These are phyloP conservation scores for Sander lucioperca DNA, from an alignment of 2,113 vertebrate species.

Conservation along the genomic window DNA sequence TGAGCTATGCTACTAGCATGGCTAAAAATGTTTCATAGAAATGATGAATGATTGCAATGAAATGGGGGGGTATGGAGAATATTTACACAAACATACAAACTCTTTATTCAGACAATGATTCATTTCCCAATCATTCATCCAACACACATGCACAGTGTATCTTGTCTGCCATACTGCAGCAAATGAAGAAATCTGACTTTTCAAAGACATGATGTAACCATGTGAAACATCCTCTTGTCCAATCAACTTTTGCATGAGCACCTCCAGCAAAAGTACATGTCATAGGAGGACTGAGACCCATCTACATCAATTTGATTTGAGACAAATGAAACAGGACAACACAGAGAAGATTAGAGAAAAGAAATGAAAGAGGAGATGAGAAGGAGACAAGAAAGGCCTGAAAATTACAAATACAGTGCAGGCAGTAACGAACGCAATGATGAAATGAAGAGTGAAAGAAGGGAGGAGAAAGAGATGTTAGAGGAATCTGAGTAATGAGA, in stretches of 20 bases:
- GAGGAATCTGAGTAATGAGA: conserved; percentile 28
- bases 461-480: not conserved
- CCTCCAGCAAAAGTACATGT: conserved; percentile 21
- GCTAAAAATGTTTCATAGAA: too few species aligned
- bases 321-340: conserved; percentile 28
- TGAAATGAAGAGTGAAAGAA: conserved; percentile 31
- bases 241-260: conserved; percentile 22
- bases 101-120: not conserved
- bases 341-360: conserved; percentile 46
- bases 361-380: conserved; percentile 45
- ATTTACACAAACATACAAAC: not conserved
- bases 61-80: not conserved
- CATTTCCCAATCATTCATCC: not conserved
- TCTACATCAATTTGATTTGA: conserved; percentile 34
- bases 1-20: too few species aligned
- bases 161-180: conserved; percentile 7
- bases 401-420: conserved; percentile 39
- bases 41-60: not conserved
- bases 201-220: conserved; percentile 58
- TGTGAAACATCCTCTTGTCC: conserved; percentile 45
- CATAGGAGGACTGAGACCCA: conserved; percentile 5
- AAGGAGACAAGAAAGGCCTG: conserved; percentile 36
- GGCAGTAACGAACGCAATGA: conserved; percentile 40
- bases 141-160: not conserved
- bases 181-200: conserved; percentile 15